A percentile compares a stretch with the other conserved stretches of the same genome.
Evolutionary conservation across 2,113 vertebrate species (phyloP).

Genomic region (Rhinopithecus roxellana): DNA sequence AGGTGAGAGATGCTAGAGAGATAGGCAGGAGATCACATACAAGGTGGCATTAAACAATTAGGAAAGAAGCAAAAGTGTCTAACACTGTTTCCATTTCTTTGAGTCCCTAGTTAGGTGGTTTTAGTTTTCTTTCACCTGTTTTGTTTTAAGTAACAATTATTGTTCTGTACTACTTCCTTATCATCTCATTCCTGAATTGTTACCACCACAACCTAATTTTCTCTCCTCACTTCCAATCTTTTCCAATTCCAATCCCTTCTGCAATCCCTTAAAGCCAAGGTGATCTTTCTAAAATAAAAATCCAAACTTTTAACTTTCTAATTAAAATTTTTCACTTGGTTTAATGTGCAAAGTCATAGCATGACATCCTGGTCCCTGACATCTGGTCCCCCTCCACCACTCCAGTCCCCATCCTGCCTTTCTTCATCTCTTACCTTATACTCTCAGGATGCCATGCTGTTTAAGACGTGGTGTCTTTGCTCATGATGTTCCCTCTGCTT

Average conservation of each 20-base stretch:
- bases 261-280: not conserved
- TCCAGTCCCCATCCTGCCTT: accelerated
- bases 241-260: not conserved
- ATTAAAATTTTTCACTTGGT: not conserved
- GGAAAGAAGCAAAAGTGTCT: not conserved
- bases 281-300: not conserved
- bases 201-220: not conserved
- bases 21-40: accelerated
- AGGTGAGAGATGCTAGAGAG: not conserved
- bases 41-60: not conserved
- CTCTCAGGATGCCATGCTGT: accelerated
- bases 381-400: no score
- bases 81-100: not conserved
- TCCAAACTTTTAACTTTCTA: not conserved
- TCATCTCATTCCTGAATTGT: not conserved
- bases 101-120: not conserved
- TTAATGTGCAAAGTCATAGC: not conserved
- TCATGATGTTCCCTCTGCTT: not conserved
- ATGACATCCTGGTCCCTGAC: accelerated
- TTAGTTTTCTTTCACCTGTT: not conserved
- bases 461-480: not conserved
- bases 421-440: not conserved
- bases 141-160: not conserved
- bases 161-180: not conserved
- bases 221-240: not conserved